Evolutionary conservation across 2,113 vertebrate species (phyloP).

Genomic region (Pantherophis guttatus): DNA sequence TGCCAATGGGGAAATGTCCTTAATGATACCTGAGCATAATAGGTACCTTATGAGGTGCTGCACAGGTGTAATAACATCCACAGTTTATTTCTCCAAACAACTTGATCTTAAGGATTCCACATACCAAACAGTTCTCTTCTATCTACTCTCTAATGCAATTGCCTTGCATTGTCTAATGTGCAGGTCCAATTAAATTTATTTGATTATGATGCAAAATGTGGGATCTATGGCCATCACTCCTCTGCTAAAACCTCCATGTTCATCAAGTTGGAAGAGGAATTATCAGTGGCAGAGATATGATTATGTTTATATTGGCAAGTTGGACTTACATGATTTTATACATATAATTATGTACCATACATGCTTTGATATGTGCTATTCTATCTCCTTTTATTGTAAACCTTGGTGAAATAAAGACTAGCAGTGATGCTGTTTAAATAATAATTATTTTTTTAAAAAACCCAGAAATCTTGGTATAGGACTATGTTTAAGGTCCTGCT

Average conservation of each 20-base stretch:
- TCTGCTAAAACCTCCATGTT: background rate
- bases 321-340: background rate
- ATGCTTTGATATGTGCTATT: background rate
- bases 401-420: background rate
- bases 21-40: background rate
- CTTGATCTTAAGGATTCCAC: background rate
- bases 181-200: background rate
- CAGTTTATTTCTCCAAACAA: background rate
- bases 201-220: background rate
- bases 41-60: background rate
- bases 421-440: background rate
- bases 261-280: background rate
- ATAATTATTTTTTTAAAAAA: background rate
- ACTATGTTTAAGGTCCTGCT: slow-evolving; percentile 41
- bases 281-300: background rate
- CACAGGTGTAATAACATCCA: background rate
- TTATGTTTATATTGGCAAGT: background rate
- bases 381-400: background rate
- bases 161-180: background rate
- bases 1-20: background rate
- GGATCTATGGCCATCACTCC: background rate
- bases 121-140: background rate
- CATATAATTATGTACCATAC: background rate
- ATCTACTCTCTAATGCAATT: background rate
- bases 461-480: slow-evolving; percentile 48